Conservation (phyloP, 2,888 invertebrate genomes). For the Deilephila elpenor region DNA sequence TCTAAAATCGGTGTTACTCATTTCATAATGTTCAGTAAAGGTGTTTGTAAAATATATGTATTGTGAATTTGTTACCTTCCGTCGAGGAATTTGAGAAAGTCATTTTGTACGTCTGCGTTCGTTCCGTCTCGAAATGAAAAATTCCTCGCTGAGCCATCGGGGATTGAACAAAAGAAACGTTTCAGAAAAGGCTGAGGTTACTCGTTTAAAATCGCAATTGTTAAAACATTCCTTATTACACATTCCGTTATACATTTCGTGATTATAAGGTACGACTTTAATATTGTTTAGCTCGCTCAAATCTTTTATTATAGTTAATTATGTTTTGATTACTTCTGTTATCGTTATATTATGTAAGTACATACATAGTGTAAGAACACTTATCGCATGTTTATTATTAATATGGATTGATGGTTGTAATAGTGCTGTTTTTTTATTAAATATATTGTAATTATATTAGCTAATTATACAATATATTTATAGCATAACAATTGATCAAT, state of each 20-base stretch:
- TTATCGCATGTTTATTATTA: too few species aligned
- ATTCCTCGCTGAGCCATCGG: constrained; percentile 7
- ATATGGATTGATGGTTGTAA: too few species aligned
- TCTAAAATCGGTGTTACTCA: too few species aligned
- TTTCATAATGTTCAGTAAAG: not conserved
- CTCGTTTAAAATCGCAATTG: not conserved
- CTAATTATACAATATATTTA: too few species aligned
- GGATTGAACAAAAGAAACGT: not conserved
- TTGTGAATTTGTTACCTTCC: not conserved
- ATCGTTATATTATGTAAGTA: too few species aligned
- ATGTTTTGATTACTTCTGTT: too few species aligned
- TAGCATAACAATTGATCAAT: too few species aligned
- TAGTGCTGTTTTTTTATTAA: too few species aligned
- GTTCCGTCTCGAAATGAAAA: constrained; percentile 11
- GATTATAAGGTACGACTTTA: not conserved
- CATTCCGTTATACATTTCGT: not conserved
- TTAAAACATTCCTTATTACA: not conserved
- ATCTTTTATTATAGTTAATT: too few species aligned
- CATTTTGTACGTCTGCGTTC: not conserved
- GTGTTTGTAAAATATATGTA: not conserved
- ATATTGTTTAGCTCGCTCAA: too few species aligned
- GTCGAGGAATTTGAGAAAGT: not conserved
- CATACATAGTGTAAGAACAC: too few species aligned
- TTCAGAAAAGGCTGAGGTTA: not conserved
- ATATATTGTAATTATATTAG: too few species aligned